These are phyloP conservation scores for Brachyhypopomus occidentalis DNA, from an alignment of 2,113 vertebrate species.

Conservation along the genomic window DNA sequence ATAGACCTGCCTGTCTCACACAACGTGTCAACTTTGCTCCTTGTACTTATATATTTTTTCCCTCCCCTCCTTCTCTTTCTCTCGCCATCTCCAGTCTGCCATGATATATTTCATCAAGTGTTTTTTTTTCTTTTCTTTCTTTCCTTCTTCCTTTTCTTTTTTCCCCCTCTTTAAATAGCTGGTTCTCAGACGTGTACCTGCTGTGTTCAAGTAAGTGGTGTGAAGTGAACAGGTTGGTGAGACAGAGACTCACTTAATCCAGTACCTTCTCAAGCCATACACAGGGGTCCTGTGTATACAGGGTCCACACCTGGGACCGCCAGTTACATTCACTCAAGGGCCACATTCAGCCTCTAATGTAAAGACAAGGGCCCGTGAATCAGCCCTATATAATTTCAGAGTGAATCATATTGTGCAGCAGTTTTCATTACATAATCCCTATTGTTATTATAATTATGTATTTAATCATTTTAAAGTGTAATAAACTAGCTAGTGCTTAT, in stretches of 20 bases:
- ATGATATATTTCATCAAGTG: constrained; percentile 23
- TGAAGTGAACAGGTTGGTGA: constrained; percentile 30
- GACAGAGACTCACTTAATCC: background rate
- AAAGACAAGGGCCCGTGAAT: no score
- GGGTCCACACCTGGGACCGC: no score
- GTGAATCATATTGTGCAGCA: no score
- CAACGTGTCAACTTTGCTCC: constrained; percentile 49
- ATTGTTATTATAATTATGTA: no score
- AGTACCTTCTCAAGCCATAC: background rate
- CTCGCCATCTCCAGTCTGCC: constrained; percentile 29
- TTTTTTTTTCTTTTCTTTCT: constrained; percentile 4
- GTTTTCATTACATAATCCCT: no score
- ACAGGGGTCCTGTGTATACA: background rate
- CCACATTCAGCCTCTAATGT: no score
- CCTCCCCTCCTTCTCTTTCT: background rate
- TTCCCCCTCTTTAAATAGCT: constrained; percentile 20
- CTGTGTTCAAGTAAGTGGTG: constrained; percentile 44
- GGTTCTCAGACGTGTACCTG: constrained; percentile 38
- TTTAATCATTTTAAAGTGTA: no score
- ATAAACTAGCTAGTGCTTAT: no score
- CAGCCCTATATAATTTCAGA: no score
- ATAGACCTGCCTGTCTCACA: constrained; percentile 39
- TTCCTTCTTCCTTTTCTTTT: constrained; percentile 8
- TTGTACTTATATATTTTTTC: constrained; percentile 18
- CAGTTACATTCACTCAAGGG: no score